Base-by-base conservation (phyloP, 2,888 invertebrate genomes). In the Hyposoter didymator region DNA sequence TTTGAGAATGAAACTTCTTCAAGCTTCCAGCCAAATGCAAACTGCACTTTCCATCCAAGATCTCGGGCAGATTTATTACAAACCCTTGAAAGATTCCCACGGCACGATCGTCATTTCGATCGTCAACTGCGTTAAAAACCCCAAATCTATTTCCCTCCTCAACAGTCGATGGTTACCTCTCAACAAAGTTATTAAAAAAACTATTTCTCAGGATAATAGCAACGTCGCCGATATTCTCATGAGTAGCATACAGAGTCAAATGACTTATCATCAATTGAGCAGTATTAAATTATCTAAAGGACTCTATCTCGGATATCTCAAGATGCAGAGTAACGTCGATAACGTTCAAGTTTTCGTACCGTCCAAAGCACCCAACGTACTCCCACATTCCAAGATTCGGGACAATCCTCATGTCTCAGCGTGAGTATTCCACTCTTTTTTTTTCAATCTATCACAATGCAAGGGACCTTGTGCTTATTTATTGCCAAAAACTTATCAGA, bases 321-420 rank as follows among this genome's bases (percentile, higher is more conserved):
- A 99, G 94, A 97, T 99, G 95, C 98, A 98, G 93, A 98, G 98
- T 89, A 99, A 99, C 1, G 98, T 99, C 80, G 99, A 99, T 94
- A 96, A 98, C 84, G 97, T 99, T 67, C 97, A 98, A 91, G 97
- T 99, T 12, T 97, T 99, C 67, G 99, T 99, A 35, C 98, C 99
- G 0, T 96, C 97, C 78, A 97, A 98, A 91, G 96, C 98, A 1
- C 99, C 99, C 5, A 99, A 99, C 93, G 98, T 99, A 89, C 95
- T 99, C 88, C 99, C 99, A 0, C 98, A 99, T 93, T 97, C 97
- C 87, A 97, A 98, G 93, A 96, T 99, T 52, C 95, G 99, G 85
- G 98, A 98, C 89, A 99, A 99, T 94, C 97, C 99, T 0, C 99
- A 99, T 93, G 98, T 99, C 0, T 99, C 99, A 17, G 97, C 97